Evolutionary conservation across 2,888 invertebrate genomes (phyloP).

Genomic region (Panorpa germanica): DNA sequence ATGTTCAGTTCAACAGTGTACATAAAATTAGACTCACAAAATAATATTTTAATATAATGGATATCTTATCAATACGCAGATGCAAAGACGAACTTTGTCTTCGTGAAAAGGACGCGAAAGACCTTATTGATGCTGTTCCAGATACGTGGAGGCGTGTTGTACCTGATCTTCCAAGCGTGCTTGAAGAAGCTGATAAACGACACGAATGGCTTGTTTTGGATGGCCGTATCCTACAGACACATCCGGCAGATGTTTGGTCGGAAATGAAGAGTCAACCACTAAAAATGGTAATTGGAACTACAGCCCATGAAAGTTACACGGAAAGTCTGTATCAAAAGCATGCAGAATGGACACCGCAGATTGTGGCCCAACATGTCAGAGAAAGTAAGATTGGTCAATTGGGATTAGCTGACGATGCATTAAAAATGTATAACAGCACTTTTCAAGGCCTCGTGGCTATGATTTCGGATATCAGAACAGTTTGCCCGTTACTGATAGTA

Average conservation of each 20-base stretch:
- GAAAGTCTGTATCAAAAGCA: slow-evolving; percentile 37
- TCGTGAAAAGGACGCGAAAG: slow-evolving; percentile 28
- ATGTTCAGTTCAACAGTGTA: too few species aligned
- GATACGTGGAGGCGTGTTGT: slow-evolving; percentile 48
- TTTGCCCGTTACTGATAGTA: slow-evolving; percentile 56
- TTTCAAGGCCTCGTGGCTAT: slow-evolving; percentile 44
- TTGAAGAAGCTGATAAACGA: slow-evolving; percentile 32
- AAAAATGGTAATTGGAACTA: slow-evolving; percentile 48
- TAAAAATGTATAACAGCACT: slow-evolving; percentile 45
- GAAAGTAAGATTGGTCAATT: slow-evolving; percentile 33
- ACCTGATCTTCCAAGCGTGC: slow-evolving; percentile 28
- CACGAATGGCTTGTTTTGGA: slow-evolving; percentile 67
- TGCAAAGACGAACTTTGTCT: slow-evolving; percentile 39
- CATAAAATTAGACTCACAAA: too few species aligned
- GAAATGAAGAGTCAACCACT: slow-evolving; percentile 25
- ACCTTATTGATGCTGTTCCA: slow-evolving; percentile 48
- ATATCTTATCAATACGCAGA: too few species aligned
- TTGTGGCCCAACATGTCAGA: slow-evolving; percentile 41
- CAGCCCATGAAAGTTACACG: slow-evolving; percentile 52
- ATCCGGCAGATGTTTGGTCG: slow-evolving; percentile 45
- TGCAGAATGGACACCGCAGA: slow-evolving; percentile 42
- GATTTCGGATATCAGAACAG: slow-evolving; percentile 59
- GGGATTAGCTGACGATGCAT: slow-evolving; percentile 39
- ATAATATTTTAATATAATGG: too few species aligned
- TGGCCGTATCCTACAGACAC: slow-evolving; percentile 44